Evolutionary conservation across 2,888 invertebrate genomes (phyloP).

Genomic region (Tetragonisca angustula): DNA sequence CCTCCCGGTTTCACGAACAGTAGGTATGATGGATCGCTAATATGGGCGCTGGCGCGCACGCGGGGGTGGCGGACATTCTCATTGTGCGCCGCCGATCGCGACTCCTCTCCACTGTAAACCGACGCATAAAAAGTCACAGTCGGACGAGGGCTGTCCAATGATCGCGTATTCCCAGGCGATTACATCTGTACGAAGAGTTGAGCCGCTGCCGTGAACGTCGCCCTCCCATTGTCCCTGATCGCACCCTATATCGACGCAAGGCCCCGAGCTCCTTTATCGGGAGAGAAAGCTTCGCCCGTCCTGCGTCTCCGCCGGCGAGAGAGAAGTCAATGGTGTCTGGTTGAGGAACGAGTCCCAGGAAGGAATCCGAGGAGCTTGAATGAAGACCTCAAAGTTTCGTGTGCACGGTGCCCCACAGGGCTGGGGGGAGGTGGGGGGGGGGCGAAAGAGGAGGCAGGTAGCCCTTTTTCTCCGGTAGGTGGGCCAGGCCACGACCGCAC

Average conservation of each 20-base stretch:
- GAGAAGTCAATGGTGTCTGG: constrained; percentile 68
- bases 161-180: constrained; percentile 82
- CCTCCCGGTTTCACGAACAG: constrained; percentile 33
- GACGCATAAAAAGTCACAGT: constrained; percentile 48
- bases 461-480: constrained; percentile 73
- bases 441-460: constrained; percentile 68
- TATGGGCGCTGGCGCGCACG: constrained; percentile 59
- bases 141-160: constrained; percentile 49
- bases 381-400: constrained; percentile 74
- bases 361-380: constrained; percentile 60
- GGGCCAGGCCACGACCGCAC: constrained; percentile 75
- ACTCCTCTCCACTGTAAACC: constrained; percentile 24
- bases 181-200: constrained; percentile 78
- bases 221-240: constrained; percentile 55
- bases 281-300: constrained; percentile 30
- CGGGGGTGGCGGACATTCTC: constrained; percentile 18
- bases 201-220: constrained; percentile 43
- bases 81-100: constrained; percentile 52
- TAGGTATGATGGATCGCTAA: constrained; percentile 73
- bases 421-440: constrained; percentile 21
- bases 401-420: background rate
- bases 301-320: constrained; percentile 23
- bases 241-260: constrained; percentile 54
- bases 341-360: constrained; percentile 25
- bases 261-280: constrained; percentile 32